Base-by-base conservation (phyloP, 2,888 invertebrate genomes). In the Amiota communis region DNA sequence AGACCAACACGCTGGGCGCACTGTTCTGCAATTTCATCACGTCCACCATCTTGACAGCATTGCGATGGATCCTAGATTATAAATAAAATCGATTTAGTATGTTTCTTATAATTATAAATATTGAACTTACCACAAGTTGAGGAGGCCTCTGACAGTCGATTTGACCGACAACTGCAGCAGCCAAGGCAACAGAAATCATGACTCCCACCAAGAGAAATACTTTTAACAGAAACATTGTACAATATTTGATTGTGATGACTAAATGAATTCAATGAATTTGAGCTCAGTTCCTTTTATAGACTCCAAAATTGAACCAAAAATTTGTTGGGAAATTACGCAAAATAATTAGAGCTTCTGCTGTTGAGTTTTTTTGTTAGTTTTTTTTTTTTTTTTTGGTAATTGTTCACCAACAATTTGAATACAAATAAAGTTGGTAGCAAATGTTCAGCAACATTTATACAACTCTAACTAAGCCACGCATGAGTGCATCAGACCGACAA, bases 91-190 rank as follows among this genome's bases (percentile, higher is more conserved):
- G 8, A 48, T 15, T 49, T 59, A n/a, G n/a, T 59, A 20, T 3
- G 13, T 20, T 12, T 59, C 13, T 48, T 59, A 48, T 53, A 9
- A 20, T n/a, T n/a, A 10, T 17, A 6, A 1, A n/a, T 1, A 46
- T 67, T 13, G 12, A 71, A 81, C 87, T 84, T 83, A 88, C 89
- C 75, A 89, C 87, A 73, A 89, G 79, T 61, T 84, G 87, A 2
- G 89, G 89, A 1, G 89, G 89, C 63, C 81, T 78, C 71, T 82
- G 85, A 36, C 89, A 89, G 72, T 89, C 87, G 63, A 88, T 85
- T 20, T 65, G 65, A 10, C 15, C 36, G 0, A 65, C 65, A 15
- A 49, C 48, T 3, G 65, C 65, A 17, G 65, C 65, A 9, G 36
- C 8, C 3, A 6, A 6, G 36, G 36, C 36, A 36, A 0, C 36